Evolutionary conservation across 2,888 invertebrate species (phyloP).

Genomic region (Metacarcinus magister): DNA sequence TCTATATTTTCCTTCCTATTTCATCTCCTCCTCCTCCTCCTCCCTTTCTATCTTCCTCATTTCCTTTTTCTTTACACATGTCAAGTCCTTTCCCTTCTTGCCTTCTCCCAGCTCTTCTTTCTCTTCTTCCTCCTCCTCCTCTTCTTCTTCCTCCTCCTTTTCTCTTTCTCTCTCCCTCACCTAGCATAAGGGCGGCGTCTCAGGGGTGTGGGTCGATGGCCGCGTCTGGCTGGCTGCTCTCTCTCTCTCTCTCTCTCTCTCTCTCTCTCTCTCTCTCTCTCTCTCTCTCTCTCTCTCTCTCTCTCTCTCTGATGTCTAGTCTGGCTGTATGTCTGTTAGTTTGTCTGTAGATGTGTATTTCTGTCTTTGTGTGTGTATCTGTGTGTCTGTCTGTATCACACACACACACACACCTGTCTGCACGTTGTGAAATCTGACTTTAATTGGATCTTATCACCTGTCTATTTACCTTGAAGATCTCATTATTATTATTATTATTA

Average conservation of each 20-base stretch:
- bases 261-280: constrained; percentile 45
- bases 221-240: constrained; percentile 30
- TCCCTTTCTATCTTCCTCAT: background rate
- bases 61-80: background rate
- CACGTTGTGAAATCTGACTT: background rate
- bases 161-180: background rate
- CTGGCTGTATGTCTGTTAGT: background rate
- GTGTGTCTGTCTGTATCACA: background rate
- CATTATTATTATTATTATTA: background rate
- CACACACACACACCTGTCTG: background rate
- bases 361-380: too few relatives aligned
- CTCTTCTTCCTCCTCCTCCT: background rate
- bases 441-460: background rate
- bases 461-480: background rate
- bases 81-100: background rate
- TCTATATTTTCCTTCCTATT: background rate
- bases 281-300: constrained; percentile 43
- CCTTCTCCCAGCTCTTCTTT: background rate
- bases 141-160: background rate
- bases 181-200: constrained; percentile 21
- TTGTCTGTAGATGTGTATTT: too few relatives aligned
- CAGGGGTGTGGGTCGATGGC: constrained; percentile 20
- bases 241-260: constrained; percentile 44
- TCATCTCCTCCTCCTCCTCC: background rate
- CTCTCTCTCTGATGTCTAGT: background rate